Conservation (phyloP, 30 jellyfish, hydroid and myxozoan genomes). For the Aurelia aurita region DNA sequence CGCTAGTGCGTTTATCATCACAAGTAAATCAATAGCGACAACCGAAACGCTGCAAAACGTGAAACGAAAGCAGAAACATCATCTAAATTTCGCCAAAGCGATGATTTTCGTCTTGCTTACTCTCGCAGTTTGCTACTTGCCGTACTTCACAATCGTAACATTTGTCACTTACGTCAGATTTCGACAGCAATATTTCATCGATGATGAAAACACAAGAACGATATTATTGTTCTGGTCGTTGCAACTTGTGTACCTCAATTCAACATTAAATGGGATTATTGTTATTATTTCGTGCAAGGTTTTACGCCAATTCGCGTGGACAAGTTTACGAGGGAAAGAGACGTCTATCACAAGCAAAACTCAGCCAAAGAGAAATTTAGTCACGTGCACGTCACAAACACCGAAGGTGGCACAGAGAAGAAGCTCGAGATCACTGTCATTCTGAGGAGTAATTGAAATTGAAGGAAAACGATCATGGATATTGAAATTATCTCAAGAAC, state of each 20-base stretch:
- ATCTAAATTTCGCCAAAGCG: conserved; percentile 63
- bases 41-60: not conserved
- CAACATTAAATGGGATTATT: conserved; percentile 43
- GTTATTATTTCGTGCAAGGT: conserved; percentile 39
- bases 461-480: too few relatives aligned
- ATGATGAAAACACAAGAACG: not conserved
- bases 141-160: conserved; percentile 48
- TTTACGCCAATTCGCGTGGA: conserved; percentile 14
- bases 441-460: not conserved
- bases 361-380: too few relatives aligned
- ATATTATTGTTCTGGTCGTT: conserved; percentile 35
- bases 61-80: conserved; percentile 36
- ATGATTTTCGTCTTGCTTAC: conserved; percentile 58
- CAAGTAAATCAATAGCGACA: not conserved
- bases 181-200: not conserved
- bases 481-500: too few relatives aligned
- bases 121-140: conserved; percentile 53
- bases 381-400: not conserved
- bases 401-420: not conserved
- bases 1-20: not conserved
- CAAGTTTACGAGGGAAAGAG: not conserved
- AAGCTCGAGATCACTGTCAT: not conserved
- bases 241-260: conserved; percentile 40
- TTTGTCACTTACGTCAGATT: conserved; percentile 18
- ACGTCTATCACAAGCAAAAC: not conserved